Percentiles rank a stretch among this genome's conserved stretches.
phyloP scores from a whole-genome alignment of 2,113 vertebrate genomes.

The Thermophis baileyi region DNA sequence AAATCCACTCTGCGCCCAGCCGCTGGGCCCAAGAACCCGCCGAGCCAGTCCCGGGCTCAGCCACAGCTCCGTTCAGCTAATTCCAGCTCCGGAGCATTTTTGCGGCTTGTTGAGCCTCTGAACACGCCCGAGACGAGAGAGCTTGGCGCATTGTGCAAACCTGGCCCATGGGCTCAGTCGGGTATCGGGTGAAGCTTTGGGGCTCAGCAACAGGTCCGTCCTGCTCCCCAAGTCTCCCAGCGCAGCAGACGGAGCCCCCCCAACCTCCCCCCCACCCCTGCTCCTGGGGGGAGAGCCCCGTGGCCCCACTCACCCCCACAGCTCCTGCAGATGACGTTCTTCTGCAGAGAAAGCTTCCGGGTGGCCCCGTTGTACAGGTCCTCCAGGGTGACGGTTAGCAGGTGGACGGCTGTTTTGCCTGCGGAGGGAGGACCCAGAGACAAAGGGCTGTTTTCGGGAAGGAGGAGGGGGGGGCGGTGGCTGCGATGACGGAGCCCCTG shows the following conservation, averaged over 20 bases:
- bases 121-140: neutral
- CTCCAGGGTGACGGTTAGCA: slow-evolving; percentile 56
- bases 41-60: neutral
- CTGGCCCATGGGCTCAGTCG: neutral
- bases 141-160: neutral
- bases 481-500: neutral
- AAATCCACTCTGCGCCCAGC: neutral
- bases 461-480: neutral
- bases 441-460: slow-evolving; percentile 51
- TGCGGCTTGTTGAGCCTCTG: neutral
- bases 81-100: neutral
- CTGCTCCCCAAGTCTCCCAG: neutral
- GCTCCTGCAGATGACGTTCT: slow-evolving; percentile 65
- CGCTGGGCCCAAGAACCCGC: neutral
- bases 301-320: slow-evolving; percentile 49
- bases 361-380: slow-evolving; percentile 66
- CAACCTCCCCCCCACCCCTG: no score
- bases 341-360: slow-evolving; percentile 65
- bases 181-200: neutral
- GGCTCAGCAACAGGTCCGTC: neutral
- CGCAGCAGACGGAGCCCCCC: neutral
- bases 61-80: neutral
- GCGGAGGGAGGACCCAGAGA: neutral
- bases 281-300: neutral
- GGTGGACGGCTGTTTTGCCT: slow-evolving; percentile 65